Base-by-base conservation (phyloP, 2,888 invertebrate genomes). In the Malthinus flaveolus region DNA sequence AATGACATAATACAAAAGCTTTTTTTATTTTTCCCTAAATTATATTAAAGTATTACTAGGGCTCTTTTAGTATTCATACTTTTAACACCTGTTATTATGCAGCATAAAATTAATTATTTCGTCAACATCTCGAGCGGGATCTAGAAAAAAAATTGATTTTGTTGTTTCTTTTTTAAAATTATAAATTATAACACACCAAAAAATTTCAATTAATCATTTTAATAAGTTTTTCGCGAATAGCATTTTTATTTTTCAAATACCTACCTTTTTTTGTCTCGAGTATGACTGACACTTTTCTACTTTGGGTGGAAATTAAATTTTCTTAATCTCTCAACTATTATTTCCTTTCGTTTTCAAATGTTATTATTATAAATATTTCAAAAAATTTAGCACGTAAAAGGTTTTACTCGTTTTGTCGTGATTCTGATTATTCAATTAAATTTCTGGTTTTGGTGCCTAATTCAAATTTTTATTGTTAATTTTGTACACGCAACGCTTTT, bases 71-170 rank as follows among this genome's bases (percentile, higher is more conserved):
- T 23, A 42, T 42, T 49, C 15, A 34, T 36, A 49, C 45, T 46
- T 45, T 45, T 45, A 34, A 12, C 49, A 56, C 56, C 49, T 56
- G 56, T 49, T 56, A 49, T 56, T 56, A 56, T 56, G 49, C 56
- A 31, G 12, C 15, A 10, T 33, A 36, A 44, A 56, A 56, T 45
- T 49, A 31, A 56, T 56, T 56, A 49, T 35, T 56, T 45, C 49
- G 45, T 56, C 56, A 45, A 44, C 12, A 37, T n/a, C 32, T 48
- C 15, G 12, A 13, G 23, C 15, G 31, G 35, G 56, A 55, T 49
- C 49, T 32, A 37, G n/a, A 12, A n/a, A 42, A 37, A 42, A 42
- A 42, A 42, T 42, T 42, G 15, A 42, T 42, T 42, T 42, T 23
- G 23, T 23, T 23, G 23, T 23, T 23, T 23, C n/a, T n/a, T 23